Evolutionary conservation across 2,113 vertebrate genomes (phyloP), one percentile per base, ranked within the genome.

Genomic region (Hippocampus zosterae): DNA sequence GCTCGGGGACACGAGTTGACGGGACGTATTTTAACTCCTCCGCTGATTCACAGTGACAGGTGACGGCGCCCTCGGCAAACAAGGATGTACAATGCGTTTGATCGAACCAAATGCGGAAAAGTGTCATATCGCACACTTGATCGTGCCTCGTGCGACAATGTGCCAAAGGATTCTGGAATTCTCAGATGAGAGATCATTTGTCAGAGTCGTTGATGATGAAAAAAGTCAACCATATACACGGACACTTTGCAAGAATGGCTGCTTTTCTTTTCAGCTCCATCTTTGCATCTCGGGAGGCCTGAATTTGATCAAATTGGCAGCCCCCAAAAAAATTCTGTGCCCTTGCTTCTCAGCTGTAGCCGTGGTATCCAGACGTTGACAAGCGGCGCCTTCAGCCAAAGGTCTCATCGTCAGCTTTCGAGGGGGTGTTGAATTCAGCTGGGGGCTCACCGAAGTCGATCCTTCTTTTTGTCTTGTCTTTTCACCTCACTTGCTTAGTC

Each of bases 381-480:
- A 0, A 65, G 52, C 19, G 55, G 21, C 12, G 41, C 25, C 41
- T 16, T 74, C 23, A 16, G 21, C 66, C 44, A 46, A 74, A 77
- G 70, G 75, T 81, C 81, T 65, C 80, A 88, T 88, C 83, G 84
- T 68, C 84, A 90, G 85, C 70, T 72, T 87, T 74, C 76, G 76
- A 84, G 77, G 41, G 70, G 72, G 70, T 81, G 74, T 82, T 78
- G 56, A 73, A 41, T 33, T 76, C 62, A 71, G 1, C 1, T 61
- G 46, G 50, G 78, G 67, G 60, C 44, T 62, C 53, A 53, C 42
- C 69, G 44, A 60, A 76, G 63, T 56, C 77, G 13, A 76, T 70
- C 42, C 25, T 63, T 72, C 70, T 69, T 69, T 61, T 62, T 66
- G 57, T 18, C 33, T 66, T 66, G 65, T 84, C 71, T 57, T 57